A percentile compares a stretch with the other conserved stretches of the same genome.
Conservation (phyloP, 2,797 vertebrate genomes). For the Naso thynnoides region DNA sequence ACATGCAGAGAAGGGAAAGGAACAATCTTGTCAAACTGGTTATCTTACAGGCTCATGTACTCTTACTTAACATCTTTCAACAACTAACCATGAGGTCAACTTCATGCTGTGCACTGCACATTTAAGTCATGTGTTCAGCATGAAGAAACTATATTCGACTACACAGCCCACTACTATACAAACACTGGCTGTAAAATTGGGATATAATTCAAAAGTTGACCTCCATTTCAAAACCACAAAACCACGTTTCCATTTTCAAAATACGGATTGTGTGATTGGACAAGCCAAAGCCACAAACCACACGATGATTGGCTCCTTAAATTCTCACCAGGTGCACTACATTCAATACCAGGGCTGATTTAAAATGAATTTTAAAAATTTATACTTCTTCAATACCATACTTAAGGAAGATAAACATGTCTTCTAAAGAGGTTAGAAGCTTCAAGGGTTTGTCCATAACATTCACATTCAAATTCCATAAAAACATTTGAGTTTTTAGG, state of each 20-base stretch:
- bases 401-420: not conserved
- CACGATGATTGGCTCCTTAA: too few species aligned
- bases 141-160: not conserved
- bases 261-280: not conserved
- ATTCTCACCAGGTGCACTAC: not conserved
- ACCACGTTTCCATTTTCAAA: slow-evolving; percentile 20
- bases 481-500: too few species aligned
- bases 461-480: too few species aligned
- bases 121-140: not conserved
- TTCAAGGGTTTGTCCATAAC: too few species aligned
- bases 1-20: not conserved
- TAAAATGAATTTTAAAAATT: not conserved
- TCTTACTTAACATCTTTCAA: slow-evolving; percentile 9
- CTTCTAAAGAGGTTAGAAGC: not conserved
- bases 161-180: not conserved
- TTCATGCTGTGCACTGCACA: not conserved
- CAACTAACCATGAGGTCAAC: not conserved
- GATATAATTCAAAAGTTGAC: not conserved
- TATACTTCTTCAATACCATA: not conserved
- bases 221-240: not conserved
- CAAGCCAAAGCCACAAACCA: slow-evolving; percentile 9
- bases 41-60: not conserved
- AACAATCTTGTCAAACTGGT: slow-evolving; percentile 56
- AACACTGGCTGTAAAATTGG: not conserved
- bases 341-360: not conserved